Base-by-base conservation (phyloP, 2,113 vertebrate species). In the Cynoglossus semilaevis region DNA sequence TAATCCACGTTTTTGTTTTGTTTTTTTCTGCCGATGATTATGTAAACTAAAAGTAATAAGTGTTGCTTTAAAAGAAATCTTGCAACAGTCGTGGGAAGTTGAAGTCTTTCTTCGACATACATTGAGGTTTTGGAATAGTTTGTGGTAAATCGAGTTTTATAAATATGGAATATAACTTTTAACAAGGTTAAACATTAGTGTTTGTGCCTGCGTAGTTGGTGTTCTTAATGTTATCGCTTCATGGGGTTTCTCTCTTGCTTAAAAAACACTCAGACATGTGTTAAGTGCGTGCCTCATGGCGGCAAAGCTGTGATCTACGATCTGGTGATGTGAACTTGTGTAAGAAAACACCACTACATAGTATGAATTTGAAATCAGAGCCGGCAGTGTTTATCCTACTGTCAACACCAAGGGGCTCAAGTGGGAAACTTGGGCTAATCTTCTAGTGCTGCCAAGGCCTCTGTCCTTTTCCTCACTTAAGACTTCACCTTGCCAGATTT, bases 321-420 rank as follows among this genome's bases (percentile, higher is more conserved):
- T 17, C 45, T 80, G 81, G 11, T 77, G 79, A 88, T 70, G 72
- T 67, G 74, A 12, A 45, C 5, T 11, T 3, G 54, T 84, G 82
- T 81, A 88, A 81, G 59, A 12, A 63, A 80, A 92, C 85, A 87
- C 69, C 80, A 51, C 74, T 76, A 71, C 77, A 76, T 86, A 87
- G 73, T 86, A 58, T 19, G 0, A 9, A 59, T 15, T 0, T 61
- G 76, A 85, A 87, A 85, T 49, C 5, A 3, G 57, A 87, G 81
- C 70, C 53, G 22, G 36, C 36, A 15, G 55, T 82, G 72, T 87
- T 89, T 79, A 81, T 76, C 80, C 72, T 76, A 53, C 79, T 89
- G 84, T 91, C 88, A 90, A 60, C 88, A 19, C 83, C 43, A 1
- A 13, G 2, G 37, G 29, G 8, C 37, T 50, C n/a, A 1, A 15